These are phyloP conservation scores for Himalopsyche kuldschensis DNA, from an alignment of 2,888 invertebrate genomes.

Conservation along the genomic window DNA sequence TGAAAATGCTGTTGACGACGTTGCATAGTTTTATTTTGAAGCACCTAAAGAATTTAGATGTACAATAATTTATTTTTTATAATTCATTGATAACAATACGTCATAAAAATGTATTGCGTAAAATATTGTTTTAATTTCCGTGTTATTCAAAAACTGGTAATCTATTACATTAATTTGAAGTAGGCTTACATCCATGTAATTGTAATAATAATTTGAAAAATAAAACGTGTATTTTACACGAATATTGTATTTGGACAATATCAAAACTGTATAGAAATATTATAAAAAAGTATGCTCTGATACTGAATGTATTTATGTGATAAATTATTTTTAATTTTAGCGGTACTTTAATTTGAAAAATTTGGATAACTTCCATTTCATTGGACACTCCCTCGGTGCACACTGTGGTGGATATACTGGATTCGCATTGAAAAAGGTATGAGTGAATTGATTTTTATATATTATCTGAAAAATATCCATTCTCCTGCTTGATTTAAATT, in stretches of 20 bases:
- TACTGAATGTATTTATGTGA: neutral
- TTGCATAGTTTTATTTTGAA: neutral
- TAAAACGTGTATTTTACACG: too few species aligned
- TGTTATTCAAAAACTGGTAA: neutral
- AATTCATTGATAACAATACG: neutral
- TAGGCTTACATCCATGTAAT: too few species aligned
- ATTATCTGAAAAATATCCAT: too few species aligned
- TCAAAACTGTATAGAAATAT: too few species aligned
- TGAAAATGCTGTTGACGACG: neutral
- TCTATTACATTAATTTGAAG: too few species aligned
- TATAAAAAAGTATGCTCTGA: too few species aligned
- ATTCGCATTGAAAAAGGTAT: slow-evolving; percentile 67
- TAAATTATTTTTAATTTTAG: slow-evolving; percentile 48
- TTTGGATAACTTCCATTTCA: slow-evolving; percentile 73
- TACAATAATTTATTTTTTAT: neutral
- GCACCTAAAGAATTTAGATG: neutral
- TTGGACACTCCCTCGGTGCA: slow-evolving; percentile 86
- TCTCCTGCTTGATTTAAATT: too few species aligned
- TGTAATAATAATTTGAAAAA: too few species aligned
- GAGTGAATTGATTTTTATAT: neutral
- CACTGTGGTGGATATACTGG: slow-evolving; percentile 87
- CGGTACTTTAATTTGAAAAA: slow-evolving; percentile 58
- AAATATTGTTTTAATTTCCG: neutral
- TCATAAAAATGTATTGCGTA: neutral
- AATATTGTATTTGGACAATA: too few species aligned